Conservation (phyloP, 2,888 invertebrate genomes). For the Salpingus planirostris region DNA sequence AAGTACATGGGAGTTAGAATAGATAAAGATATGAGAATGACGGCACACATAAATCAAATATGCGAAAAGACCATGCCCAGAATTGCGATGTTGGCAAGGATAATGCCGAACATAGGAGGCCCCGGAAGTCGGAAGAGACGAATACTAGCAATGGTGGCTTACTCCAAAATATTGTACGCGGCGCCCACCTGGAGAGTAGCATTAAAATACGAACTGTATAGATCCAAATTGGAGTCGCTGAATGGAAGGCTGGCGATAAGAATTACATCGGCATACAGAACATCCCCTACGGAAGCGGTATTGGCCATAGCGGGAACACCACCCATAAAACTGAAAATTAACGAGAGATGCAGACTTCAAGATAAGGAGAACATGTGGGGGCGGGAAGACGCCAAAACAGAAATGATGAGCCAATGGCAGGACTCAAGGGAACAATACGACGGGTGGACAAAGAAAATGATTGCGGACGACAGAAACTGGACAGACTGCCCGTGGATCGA, state of each 20-base stretch:
- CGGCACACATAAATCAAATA: background rate
- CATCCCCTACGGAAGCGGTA: background rate
- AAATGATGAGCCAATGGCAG: background rate
- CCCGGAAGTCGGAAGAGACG: background rate
- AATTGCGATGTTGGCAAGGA: background rate
- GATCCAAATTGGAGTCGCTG: background rate
- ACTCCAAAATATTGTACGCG: background rate
- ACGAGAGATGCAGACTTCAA: background rate
- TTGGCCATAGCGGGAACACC: background rate
- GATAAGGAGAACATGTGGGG: background rate
- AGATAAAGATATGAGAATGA: background rate
- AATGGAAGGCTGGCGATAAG: background rate
- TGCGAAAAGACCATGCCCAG: background rate
- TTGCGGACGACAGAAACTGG: background rate
- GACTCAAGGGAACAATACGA: background rate
- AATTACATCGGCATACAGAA: background rate
- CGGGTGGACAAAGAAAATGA: background rate
- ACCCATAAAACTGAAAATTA: background rate
- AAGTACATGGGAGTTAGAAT: background rate
- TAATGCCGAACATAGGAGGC: constrained; percentile 1
- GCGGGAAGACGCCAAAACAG: background rate
- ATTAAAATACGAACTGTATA: background rate
- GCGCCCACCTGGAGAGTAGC: background rate
- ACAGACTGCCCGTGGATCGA: background rate
- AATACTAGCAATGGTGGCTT: background rate